Evolutionary conservation across 2,888 invertebrate genomes (phyloP).

Genomic region (Drosophila incognita): DNA sequence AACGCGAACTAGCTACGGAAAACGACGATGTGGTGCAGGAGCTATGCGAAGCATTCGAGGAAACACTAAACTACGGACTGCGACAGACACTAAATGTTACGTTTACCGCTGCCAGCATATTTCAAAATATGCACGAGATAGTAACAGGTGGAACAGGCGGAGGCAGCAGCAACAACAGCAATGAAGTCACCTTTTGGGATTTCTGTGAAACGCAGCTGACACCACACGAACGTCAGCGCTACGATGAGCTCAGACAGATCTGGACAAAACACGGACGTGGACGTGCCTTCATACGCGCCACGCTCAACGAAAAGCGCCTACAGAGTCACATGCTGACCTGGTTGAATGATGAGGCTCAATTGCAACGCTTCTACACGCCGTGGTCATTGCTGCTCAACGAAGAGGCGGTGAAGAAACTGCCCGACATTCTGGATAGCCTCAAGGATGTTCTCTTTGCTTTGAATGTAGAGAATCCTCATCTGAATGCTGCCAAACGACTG

Average conservation of each 20-base stretch:
- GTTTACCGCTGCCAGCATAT: constrained; percentile 78
- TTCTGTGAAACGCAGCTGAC: constrained; percentile 92
- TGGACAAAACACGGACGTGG: constrained; percentile 87
- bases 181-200: constrained; percentile 90
- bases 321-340: constrained; percentile 92
- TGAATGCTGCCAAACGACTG: constrained; percentile 86
- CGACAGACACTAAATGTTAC: constrained; percentile 86
- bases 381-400: constrained; percentile 93
- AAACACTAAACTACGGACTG: constrained; percentile 91
- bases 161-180: constrained; percentile 31
- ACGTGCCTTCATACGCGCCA: constrained; percentile 94
- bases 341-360: constrained; percentile 87
- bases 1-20: constrained; percentile 95
- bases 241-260: constrained; percentile 88
- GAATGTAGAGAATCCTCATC: constrained; percentile 93
- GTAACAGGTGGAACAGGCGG: constrained; percentile 86
- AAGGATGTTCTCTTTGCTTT: constrained; percentile 96
- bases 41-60: constrained; percentile 91
- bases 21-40: constrained; percentile 87
- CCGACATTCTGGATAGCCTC: constrained; percentile 94
- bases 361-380: constrained; percentile 92
- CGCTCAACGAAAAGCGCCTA: constrained; percentile 95
- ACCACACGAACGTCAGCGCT: constrained; percentile 94
- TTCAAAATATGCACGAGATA: constrained; percentile 90
- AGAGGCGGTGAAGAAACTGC: constrained; percentile 91